Evolutionary conservation across 2,797 vertebrate species (phyloP).

Genomic region (Iguana delicatissima): DNA sequence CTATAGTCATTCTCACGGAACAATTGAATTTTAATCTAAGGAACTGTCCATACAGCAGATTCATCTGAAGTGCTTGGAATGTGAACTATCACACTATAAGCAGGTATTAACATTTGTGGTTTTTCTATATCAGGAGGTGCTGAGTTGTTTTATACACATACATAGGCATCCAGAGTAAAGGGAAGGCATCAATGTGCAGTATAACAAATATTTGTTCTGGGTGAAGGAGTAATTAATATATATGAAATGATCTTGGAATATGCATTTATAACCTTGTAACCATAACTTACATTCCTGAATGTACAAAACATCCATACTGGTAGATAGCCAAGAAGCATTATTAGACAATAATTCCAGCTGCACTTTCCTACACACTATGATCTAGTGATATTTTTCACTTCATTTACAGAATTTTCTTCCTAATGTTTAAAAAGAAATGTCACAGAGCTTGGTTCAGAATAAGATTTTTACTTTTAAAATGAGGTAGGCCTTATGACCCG

Average conservation of each 20-base stretch:
- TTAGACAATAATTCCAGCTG: neutral
- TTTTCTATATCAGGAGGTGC: no score
- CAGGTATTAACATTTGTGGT: no score
- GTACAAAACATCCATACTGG: constrained; percentile 6
- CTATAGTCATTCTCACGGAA: no score
- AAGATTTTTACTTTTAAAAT: neutral
- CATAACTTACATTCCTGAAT: constrained; percentile 5
- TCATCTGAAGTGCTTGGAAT: no score
- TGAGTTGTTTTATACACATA: no score
- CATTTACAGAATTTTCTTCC: neutral
- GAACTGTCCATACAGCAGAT: no score
- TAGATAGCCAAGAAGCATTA: neutral
- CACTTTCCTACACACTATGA: neutral
- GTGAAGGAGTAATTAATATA: neutral
- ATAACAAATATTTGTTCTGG: neutral
- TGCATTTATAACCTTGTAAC: neutral
- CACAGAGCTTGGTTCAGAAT: neutral
- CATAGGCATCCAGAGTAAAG: neutral
- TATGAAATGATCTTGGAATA: neutral
- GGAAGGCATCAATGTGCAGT: neutral
- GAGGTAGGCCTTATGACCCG: neutral
- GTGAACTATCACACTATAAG: no score
- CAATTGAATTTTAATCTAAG: no score
- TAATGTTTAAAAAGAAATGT: neutral
- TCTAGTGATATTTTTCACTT: neutral